A percentile compares a stretch with the other conserved stretches of the same genome.
Conservation (phyloP, 2,797 vertebrate species). For the Halcyon badia region DNA sequence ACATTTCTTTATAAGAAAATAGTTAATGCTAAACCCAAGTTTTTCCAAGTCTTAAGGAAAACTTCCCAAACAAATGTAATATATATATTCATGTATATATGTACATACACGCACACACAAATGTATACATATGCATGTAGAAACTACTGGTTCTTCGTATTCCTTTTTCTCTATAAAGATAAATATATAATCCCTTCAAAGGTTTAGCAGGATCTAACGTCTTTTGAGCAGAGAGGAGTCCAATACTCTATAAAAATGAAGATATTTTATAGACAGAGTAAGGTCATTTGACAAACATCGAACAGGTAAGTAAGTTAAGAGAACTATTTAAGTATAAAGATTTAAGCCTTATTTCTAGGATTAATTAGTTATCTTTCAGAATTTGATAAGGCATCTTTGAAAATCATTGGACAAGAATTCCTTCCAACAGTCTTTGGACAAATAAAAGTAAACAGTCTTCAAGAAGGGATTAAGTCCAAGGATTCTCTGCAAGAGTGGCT, state of each 20-base stretch:
- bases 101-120: background rate
- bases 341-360: background rate
- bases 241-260: background rate
- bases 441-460: background rate
- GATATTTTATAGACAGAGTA: background rate
- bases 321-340: background rate
- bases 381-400: background rate
- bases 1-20: background rate
- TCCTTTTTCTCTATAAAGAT: background rate
- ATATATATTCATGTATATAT: background rate
- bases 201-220: background rate
- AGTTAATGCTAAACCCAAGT: background rate
- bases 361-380: background rate
- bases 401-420: background rate
- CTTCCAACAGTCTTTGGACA: background rate
- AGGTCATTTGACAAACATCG: background rate
- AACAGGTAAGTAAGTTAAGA: background rate
- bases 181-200: background rate
- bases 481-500: background rate
- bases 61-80: background rate
- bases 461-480: slow-evolving; percentile 10
- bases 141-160: background rate
- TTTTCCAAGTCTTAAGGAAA: background rate
- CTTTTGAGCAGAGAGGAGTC: background rate
- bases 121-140: accelerated